Evolutionary conservation across 2,113 vertebrate species (phyloP), one percentile per base, ranked within the genome.

Genomic region (Chrysochloris asiatica): DNA sequence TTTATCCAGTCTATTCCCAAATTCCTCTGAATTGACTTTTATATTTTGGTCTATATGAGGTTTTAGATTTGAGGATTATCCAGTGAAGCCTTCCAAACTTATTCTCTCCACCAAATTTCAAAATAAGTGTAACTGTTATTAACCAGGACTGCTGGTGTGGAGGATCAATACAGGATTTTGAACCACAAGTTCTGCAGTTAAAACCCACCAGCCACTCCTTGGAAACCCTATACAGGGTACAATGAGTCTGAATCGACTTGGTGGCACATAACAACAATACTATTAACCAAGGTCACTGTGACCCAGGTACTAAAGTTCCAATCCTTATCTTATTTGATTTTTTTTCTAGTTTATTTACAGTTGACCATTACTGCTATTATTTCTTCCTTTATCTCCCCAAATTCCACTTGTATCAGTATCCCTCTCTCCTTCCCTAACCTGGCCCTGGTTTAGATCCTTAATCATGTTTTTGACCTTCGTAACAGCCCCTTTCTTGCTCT

Each of bases 31-130:
- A 63, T 79, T 65, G 48, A 65, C 19, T 83, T 87, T 47, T 81
- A 30, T 24, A 21, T 52, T 79, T 83, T 63, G 56, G 2, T 86
- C 90, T 61, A 78, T 48, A 76, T 50, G 24, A 50, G 4, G 6
- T 73, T 92, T 83, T 78, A 83, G n/a, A 83, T 30, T 88, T 59
- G 10, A 81, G 22, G 38, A 79, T 63, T 92, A 41, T 63, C 9
- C 73, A 78, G 47, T 83, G 50, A 86, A 14, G 36, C 76, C n/a
- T 82, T 33, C 22, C 30, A 72, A 83, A 78, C 33, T 56, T 87
- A 56, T 65, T 73, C 5, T 61, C 41, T 84, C 3, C 52, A 90
- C 47, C 21, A 75, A 21, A 73, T 67, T 54, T 38, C 22, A 80
- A 89, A 89, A 72, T 84, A 56, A 45, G 38, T 72, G 13, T 73